These are phyloP conservation scores for Muscicapa adusta DNA, from an alignment of 2,113 vertebrate species.

Conservation along the genomic window DNA sequence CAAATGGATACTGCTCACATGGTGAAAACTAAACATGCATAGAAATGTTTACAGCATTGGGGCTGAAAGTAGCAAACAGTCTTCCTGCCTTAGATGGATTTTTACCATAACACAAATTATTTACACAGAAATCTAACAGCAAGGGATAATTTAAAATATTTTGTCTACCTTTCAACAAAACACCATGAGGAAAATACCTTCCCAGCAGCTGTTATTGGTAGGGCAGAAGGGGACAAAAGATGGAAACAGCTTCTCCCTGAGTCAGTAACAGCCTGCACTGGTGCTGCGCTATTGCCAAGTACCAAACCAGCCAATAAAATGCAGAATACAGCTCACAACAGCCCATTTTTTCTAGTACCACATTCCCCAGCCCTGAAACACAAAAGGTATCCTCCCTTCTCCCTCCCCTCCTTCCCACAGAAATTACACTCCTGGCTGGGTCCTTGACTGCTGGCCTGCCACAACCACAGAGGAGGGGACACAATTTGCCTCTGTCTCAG, in stretches of 20 bases:
- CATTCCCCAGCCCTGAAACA: not conserved
- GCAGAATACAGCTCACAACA: not conserved
- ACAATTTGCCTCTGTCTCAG: not conserved
- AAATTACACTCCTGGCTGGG: not conserved
- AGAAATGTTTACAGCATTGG: conserved; percentile 41
- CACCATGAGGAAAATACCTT: not conserved
- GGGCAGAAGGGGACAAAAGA: not conserved
- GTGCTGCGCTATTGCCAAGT: not conserved
- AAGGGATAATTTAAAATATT: conserved; percentile 35
- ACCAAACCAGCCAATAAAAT: not conserved
- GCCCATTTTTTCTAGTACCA: not conserved
- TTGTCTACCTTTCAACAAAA: conserved; percentile 39
- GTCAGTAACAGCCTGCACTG: not conserved
- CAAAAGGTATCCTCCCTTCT: conserved; percentile 12
- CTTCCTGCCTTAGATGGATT: conserved; percentile 9
- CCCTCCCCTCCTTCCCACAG: not conserved
- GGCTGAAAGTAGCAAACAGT: conserved; percentile 27
- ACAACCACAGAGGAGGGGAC: not conserved
- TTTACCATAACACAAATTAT: conserved; percentile 50
- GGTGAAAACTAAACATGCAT: conserved; percentile 23
- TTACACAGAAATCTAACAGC: conserved; percentile 37
- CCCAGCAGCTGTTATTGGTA: not conserved
- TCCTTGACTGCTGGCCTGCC: not conserved
- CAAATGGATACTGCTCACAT: not conserved
- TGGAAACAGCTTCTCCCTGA: not conserved